Conservation (phyloP, 1,140 invertebrate genomes). For the Helicorthomorpha holstii region DNA sequence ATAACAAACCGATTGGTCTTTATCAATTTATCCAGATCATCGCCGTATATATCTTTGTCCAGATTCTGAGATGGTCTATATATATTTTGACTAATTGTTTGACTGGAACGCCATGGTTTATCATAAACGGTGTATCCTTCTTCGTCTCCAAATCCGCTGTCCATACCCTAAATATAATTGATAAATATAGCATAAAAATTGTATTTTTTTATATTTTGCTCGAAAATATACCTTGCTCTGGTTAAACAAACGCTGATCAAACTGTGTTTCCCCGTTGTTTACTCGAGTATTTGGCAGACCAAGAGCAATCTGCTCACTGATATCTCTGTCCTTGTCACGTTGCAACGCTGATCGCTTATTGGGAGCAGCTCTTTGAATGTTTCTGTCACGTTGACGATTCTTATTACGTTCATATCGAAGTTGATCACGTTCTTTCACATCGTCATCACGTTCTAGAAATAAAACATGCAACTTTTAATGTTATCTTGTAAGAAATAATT, state of each 20-base stretch:
- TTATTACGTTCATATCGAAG: slow-evolving; percentile 76
- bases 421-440: slow-evolving; percentile 73
- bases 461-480: slow-evolving; percentile 2
- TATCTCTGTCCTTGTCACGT: slow-evolving; percentile 84
- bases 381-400: slow-evolving; percentile 78
- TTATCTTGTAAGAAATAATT: no score
- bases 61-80: slow-evolving; percentile 80
- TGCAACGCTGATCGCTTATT: slow-evolving; percentile 84
- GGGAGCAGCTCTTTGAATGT: slow-evolving; percentile 79
- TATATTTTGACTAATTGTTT: slow-evolving; percentile 67
- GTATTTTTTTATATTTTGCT: background rate
- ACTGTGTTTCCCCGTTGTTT: slow-evolving; percentile 59
- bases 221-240: slow-evolving; percentile 44
- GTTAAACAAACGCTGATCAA: slow-evolving; percentile 92
- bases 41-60: slow-evolving; percentile 80
- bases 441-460: slow-evolving; percentile 40
- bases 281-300: slow-evolving; percentile 73
- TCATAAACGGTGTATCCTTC: slow-evolving; percentile 98
- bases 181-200: no score
- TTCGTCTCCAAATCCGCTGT: slow-evolving; percentile 92
- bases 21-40: slow-evolving; percentile 67
- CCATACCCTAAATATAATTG: slow-evolving; percentile 50
- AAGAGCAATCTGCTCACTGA: slow-evolving; percentile 95
- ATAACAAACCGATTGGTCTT: slow-evolving; percentile 61
- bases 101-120: slow-evolving; percentile 74